Conservation (phyloP, 2,888 invertebrate genomes). For the Leucania comma region DNA sequence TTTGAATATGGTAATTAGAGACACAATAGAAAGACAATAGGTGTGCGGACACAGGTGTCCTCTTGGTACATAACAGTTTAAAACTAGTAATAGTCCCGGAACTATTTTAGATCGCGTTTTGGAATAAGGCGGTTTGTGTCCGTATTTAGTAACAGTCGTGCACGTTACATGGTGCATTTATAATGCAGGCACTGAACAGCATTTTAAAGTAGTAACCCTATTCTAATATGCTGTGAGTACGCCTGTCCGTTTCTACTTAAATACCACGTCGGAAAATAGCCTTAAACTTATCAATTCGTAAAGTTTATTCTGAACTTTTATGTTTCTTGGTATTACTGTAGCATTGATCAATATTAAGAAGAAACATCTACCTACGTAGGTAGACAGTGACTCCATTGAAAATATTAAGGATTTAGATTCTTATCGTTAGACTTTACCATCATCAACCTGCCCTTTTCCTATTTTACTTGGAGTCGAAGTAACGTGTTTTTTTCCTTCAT, state of each 20-base stretch:
- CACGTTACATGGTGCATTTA: constrained; percentile 8
- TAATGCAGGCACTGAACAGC: constrained; percentile 3
- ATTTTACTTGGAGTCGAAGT: too few species aligned
- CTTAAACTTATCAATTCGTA: constrained; percentile 19
- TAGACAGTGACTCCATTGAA: background rate
- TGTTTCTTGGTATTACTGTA: background rate
- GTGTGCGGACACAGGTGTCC: too few species aligned
- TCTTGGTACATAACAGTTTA: too few species aligned
- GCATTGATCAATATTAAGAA: background rate
- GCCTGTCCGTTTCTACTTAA: background rate
- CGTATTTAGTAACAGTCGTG: background rate
- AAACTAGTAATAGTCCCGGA: too few species aligned
- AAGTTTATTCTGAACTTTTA: background rate
- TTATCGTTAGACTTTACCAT: too few species aligned
- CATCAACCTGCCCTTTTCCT: too few species aligned
- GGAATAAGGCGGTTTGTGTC: too few species aligned
- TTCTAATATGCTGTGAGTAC: background rate
- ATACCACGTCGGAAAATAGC: background rate
- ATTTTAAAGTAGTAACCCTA: background rate
- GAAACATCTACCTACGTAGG: background rate
- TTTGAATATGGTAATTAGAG: too few species aligned
- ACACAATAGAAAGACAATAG: too few species aligned
- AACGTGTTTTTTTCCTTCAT: too few species aligned
- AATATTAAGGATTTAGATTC: background rate
- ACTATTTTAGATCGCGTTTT: too few species aligned